Conservation (phyloP, 1,140 invertebrate genomes). For the Macrobrachium nipponense region DNA sequence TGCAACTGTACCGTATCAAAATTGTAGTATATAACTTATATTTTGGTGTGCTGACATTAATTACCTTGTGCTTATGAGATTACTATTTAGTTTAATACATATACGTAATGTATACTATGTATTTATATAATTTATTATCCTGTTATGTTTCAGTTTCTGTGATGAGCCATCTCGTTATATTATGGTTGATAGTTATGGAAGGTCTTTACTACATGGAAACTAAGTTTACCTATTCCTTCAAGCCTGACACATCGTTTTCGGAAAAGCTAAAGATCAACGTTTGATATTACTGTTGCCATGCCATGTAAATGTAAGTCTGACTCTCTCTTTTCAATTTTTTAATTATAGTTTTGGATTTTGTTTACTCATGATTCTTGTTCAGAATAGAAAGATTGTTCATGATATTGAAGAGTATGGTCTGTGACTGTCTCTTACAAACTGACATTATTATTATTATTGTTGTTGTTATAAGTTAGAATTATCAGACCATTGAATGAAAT, state of each 20-base stretch:
- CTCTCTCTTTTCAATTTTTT: neutral
- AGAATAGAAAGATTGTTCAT: neutral
- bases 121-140: conserved; percentile 9
- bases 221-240: conserved; percentile 87
- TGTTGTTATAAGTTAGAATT: no score
- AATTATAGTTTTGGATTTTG: conserved; percentile 14
- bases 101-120: conserved; percentile 68
- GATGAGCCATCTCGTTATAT: conserved; percentile 81
- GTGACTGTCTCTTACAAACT: no score
- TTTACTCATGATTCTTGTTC: neutral
- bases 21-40: no score
- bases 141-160: conserved; percentile 78
- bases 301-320: conserved; percentile 80
- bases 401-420: no score
- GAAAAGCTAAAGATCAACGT: conserved; percentile 92
- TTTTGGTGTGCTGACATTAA: no score
- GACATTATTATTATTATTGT: neutral
- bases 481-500: no score
- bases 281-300: conserved; percentile 94
- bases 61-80: no score
- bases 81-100: conserved; percentile 68
- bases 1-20: no score
- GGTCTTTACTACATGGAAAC: conserved; percentile 85
- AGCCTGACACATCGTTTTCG: conserved; percentile 88
- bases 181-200: conserved; percentile 85